Evolutionary conservation across 2,113 vertebrate genomes (phyloP).

Genomic region (Ptilonorhynchus violaceus): DNA sequence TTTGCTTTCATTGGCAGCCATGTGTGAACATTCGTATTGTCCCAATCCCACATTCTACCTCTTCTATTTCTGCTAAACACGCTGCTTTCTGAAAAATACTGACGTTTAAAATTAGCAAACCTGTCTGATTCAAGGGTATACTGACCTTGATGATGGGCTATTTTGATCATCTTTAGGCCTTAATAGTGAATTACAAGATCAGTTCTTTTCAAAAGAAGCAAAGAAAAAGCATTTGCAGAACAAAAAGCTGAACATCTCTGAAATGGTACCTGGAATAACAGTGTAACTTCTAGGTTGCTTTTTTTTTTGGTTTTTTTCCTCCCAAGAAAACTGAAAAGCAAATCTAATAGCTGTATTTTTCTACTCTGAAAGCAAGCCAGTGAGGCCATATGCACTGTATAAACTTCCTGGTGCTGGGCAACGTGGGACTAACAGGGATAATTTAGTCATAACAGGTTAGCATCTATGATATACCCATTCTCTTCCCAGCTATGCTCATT

Average conservation of each 20-base stretch:
- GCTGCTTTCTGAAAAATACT: conserved; percentile 6
- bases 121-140: not conserved
- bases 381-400: not conserved
- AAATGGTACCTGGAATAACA: not conserved
- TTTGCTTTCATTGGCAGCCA: conserved; percentile 57
- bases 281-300: not conserved
- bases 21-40: not conserved
- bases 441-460: not conserved
- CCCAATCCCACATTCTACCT: not conserved
- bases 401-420: not conserved
- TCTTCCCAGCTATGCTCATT: not conserved
- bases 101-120: conserved; percentile 34
- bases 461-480: not conserved
- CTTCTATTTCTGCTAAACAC: not conserved
- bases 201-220: not conserved
- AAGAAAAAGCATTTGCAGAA: not conserved
- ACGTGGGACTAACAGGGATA: not conserved
- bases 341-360: not conserved
- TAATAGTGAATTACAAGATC: not conserved
- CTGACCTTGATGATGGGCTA: not conserved
- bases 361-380: not conserved
- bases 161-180: not conserved
- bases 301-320: no score
- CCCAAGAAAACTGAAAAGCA: not conserved
- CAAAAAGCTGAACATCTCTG: not conserved